A percentile compares a stretch with the other conserved stretches of the same genome.
These are phyloP conservation scores for Pseudomyrmex gracilis DNA, from an alignment of 1,140 invertebrate species.

Conservation along the genomic window DNA sequence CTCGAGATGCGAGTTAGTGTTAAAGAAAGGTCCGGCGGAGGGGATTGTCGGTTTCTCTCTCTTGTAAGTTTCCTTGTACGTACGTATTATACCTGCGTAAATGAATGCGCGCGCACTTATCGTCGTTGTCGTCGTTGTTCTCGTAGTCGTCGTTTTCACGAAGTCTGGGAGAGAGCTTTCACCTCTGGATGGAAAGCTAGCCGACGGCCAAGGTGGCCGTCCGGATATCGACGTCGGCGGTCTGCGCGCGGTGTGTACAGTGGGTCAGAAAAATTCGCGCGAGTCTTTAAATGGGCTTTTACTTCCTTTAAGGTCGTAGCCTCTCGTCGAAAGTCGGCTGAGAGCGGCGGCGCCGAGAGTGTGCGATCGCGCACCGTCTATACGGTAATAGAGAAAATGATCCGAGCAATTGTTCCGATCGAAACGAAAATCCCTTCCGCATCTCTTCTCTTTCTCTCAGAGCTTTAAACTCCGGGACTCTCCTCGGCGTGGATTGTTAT, in stretches of 20 bases:
- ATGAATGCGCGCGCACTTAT: not conserved
- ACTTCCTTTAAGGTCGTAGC: constrained; percentile 69
- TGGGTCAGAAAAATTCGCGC: constrained; percentile 73
- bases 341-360: constrained; percentile 29
- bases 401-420: constrained; percentile 62
- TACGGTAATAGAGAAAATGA: constrained; percentile 67
- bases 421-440: constrained; percentile 41
- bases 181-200: constrained; percentile 81
- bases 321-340: constrained; percentile 70
- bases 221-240: constrained; percentile 14
- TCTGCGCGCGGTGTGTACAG: constrained; percentile 43
- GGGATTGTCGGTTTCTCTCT: constrained; percentile 14
- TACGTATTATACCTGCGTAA: not conserved
- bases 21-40: constrained; percentile 39
- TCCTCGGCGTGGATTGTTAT: not conserved
- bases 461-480: not conserved
- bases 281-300: constrained; percentile 72
- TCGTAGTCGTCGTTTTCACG: constrained; percentile 46
- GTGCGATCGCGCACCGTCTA: constrained; percentile 1
- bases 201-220: constrained; percentile 78
- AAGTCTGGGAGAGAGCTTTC: constrained; percentile 77
- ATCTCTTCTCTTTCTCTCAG: not conserved
- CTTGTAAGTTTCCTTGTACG: constrained; percentile 6
- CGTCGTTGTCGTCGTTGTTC: constrained; percentile 37
- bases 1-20: not conserved